Evolutionary conservation across 2,888 invertebrate species (phyloP).

Genomic region (Dromius quadrimaculatus): DNA sequence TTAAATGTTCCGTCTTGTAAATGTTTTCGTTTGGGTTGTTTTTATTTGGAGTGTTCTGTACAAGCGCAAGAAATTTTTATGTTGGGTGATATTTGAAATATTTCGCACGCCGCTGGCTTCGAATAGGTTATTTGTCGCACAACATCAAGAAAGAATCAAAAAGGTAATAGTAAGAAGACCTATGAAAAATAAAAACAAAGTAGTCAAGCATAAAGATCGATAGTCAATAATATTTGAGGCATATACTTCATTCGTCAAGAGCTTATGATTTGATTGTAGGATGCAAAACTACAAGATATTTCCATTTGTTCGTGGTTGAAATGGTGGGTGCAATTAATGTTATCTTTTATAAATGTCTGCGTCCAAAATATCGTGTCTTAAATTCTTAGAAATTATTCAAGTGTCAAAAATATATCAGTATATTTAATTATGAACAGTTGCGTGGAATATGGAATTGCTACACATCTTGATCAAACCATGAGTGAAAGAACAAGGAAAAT

Average conservation of each 20-base stretch:
- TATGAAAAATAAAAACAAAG: slow-evolving; percentile 32
- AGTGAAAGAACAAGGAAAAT: slow-evolving; percentile 10
- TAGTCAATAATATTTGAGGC: slow-evolving; percentile 39
- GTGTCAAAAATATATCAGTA: slow-evolving; percentile 40
- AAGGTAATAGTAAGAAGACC: slow-evolving; percentile 24
- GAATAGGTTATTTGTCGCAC: slow-evolving; percentile 37
- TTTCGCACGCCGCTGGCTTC: slow-evolving; percentile 31
- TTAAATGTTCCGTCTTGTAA: neutral
- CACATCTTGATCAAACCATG: slow-evolving; percentile 36
- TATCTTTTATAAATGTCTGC: slow-evolving; percentile 39
- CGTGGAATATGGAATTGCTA: slow-evolving; percentile 36
- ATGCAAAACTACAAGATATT: too few species aligned
- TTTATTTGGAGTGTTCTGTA: slow-evolving; percentile 12
- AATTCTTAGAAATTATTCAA: slow-evolving; percentile 35
- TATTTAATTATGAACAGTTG: slow-evolving; percentile 40
- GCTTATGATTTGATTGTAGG: too few species aligned
- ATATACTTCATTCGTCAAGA: too few species aligned
- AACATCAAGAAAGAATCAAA: slow-evolving; percentile 37
- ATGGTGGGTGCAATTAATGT: neutral
- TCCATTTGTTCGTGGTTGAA: too few species aligned
- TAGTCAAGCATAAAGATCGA: slow-evolving; percentile 36
- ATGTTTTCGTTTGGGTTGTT: neutral
- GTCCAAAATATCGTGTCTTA: slow-evolving; percentile 33
- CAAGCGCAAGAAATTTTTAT: slow-evolving; percentile 1
- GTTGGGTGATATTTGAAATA: slow-evolving; percentile 17